Evolutionary conservation across 2,113 vertebrate genomes (phyloP), one percentile per base, ranked within the genome.

Genomic region (Ciconia boyciana): DNA sequence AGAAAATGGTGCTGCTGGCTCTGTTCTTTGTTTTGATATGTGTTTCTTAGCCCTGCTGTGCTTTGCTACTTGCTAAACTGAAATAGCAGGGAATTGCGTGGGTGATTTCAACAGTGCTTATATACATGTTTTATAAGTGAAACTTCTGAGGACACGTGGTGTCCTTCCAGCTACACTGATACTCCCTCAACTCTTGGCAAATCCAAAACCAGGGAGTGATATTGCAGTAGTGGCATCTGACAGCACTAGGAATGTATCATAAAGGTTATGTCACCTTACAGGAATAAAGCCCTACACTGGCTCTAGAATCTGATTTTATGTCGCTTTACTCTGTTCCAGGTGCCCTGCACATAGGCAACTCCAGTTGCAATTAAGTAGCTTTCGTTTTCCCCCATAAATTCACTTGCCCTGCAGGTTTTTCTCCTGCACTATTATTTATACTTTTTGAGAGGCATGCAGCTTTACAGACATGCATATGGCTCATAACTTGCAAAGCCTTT

Each of bases 401-500:
- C 46, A 12, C 24, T 58, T 91, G 41, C 82, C 52, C 49, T 83
- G 41, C 49, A 46, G 51, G 19, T 32, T 90, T 93, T 87, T 15
- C 32, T 32, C 32, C 32, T 74, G 54, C 16, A 20, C 46, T 90
- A 26, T 94, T 86, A 80, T 71, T 87, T 69, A 69, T 11, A 41
- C 11, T 41, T 72, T 93, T 60, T 48, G 29, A 87, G 52, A 76
- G 48, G 49, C 41, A 18, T n/a, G 25, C 49, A 65, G 52, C 48
- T 93, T 91, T 80, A 51, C 36, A 90, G 71, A 48, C 22, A 16
- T 74, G 83, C 31, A 60, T 87, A 81, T 81, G 68, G 66, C 74
- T 92, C 29, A 49, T 83, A 83, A 71, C 39, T 75, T 85, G 31
- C 86, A 92, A 64, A 91, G 36, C 64, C 93, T 92, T 93, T 64